Evolutionary conservation across 2,113 vertebrate species (phyloP).

Genomic region (Peromyscus californicus): DNA sequence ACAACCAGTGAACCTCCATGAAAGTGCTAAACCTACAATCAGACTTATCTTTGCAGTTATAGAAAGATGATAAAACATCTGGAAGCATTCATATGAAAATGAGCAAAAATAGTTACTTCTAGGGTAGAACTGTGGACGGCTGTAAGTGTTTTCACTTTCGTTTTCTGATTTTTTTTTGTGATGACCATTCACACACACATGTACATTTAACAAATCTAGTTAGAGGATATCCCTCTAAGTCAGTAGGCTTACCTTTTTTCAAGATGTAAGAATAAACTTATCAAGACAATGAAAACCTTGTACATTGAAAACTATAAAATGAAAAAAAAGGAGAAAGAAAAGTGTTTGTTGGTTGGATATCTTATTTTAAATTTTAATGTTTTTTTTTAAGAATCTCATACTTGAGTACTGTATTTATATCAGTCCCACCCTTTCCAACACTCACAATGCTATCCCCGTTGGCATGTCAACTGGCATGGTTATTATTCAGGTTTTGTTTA

Average conservation of each 20-base stretch:
- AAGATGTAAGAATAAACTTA: neutral
- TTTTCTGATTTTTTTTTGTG: neutral
- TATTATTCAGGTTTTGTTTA: neutral
- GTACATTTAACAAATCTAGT: conserved; percentile 23
- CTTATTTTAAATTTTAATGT: neutral
- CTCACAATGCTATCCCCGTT: neutral
- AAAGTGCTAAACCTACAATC: conserved; percentile 36
- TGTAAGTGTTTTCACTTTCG: neutral
- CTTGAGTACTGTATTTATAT: neutral
- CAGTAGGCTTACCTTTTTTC: neutral
- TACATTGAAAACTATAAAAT: neutral
- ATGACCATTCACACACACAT: neutral
- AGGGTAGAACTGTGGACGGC: neutral
- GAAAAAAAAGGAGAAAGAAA: neutral
- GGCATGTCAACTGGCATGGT: neutral
- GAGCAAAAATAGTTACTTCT: neutral
- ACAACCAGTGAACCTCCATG: conserved; percentile 15
- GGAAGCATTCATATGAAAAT: neutral
- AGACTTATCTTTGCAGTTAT: conserved; percentile 27
- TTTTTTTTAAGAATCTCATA: neutral
- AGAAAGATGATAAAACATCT: neutral
- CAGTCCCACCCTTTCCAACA: neutral
- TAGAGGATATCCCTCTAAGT: neutral
- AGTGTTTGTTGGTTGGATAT: neutral
- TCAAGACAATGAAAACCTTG: neutral